Base-by-base conservation (phyloP, 2,797 vertebrate genomes). In the Scolopax rusticola region DNA sequence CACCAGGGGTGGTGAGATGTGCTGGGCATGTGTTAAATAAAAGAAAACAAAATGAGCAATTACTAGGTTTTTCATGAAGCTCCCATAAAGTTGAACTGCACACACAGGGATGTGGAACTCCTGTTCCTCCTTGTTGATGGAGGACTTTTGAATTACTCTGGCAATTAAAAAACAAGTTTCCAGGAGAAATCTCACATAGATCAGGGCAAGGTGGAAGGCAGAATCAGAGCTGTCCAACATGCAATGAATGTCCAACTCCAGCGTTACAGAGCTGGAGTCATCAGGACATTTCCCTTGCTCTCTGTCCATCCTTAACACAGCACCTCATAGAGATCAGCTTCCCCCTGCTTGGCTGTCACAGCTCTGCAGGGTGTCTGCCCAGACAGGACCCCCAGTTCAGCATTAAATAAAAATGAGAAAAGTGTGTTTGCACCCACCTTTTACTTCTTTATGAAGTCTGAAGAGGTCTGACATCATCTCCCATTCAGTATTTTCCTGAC, bases 11-110 rank as follows among this genome's bases (percentile, higher is more conserved):
- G 4, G 12, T 16, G 15, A 50, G 65, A 30, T 17, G 12, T 41
- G 30, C 4, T 2, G 32, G 78, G 12, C 12, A 23, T 0, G 0
- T 28, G 41, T 57, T 63, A 85, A 43, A 59, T 38, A 32, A 54
- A 43, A 59, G 33, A 32, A 54, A 86, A 48, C 1, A 0, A 50
- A 78, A 78, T 5, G 4, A 19, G 17, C 25, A 16, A 11, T 76
- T 20, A 10, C 12, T 19, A 75, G 25, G 38, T 8, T 8, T 79
- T 70, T 60, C 4, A 1, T 64, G 60, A 71, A 61, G 30, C 57
- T 78, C n/a, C 11, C 25, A 25, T 47, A 30, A 54, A 24, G 36
- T 4, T 43, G 48, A 78, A 63, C 65, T 89, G 56, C 18, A 5
- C 36, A 2, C 7, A 11, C 6, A 48, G 7, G 47, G 15, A 3